Percentiles rank a stretch among this genome's conserved stretches.
Conservation (phyloP, 2,797 vertebrate genomes). For the Pterois miles region DNA sequence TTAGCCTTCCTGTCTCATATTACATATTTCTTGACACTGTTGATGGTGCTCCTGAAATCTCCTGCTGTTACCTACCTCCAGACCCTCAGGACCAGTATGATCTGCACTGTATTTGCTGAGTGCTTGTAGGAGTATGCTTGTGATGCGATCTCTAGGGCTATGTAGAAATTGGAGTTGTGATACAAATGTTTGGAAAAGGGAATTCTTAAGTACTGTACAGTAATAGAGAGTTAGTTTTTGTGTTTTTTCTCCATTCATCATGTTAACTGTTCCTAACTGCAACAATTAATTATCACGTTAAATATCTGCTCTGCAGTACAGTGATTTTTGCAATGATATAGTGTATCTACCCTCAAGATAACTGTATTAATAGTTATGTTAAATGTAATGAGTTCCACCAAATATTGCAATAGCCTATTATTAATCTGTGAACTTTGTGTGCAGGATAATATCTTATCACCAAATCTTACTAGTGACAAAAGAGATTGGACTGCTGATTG, state of each 20-base stretch:
- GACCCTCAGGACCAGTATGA: slow-evolving; percentile 76
- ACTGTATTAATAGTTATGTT: slow-evolving; percentile 32
- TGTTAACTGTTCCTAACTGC: slow-evolving; percentile 24
- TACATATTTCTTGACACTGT: slow-evolving; percentile 34
- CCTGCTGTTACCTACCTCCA: slow-evolving; percentile 75
- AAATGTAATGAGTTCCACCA: slow-evolving; percentile 37
- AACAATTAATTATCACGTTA: slow-evolving; percentile 24
- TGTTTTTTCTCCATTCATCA: neutral
- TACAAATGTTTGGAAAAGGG: slow-evolving; percentile 28
- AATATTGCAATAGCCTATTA: slow-evolving; percentile 46
- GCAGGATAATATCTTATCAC: slow-evolving; percentile 21
- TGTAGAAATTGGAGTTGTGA: slow-evolving; percentile 18
- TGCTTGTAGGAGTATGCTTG: slow-evolving; percentile 29
- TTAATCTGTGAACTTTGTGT: slow-evolving; percentile 37
- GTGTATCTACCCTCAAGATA: slow-evolving; percentile 8
- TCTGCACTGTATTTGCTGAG: slow-evolving; percentile 57
- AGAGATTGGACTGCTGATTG: slow-evolving; percentile 4
- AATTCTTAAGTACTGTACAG: slow-evolving; percentile 37
- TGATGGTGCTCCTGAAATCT: slow-evolving; percentile 54
- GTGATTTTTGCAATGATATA: slow-evolving; percentile 5
- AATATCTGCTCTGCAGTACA: slow-evolving; percentile 29
- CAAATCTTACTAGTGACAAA: slow-evolving; percentile 12
- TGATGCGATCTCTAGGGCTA: slow-evolving; percentile 34
- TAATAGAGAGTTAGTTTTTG: slow-evolving; percentile 13
- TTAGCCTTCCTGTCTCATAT: slow-evolving; percentile 37